Evolutionary conservation across 2,797 vertebrate species (phyloP), one percentile per base, ranked within the genome.

Genomic region (Myotis pilosus): DNA sequence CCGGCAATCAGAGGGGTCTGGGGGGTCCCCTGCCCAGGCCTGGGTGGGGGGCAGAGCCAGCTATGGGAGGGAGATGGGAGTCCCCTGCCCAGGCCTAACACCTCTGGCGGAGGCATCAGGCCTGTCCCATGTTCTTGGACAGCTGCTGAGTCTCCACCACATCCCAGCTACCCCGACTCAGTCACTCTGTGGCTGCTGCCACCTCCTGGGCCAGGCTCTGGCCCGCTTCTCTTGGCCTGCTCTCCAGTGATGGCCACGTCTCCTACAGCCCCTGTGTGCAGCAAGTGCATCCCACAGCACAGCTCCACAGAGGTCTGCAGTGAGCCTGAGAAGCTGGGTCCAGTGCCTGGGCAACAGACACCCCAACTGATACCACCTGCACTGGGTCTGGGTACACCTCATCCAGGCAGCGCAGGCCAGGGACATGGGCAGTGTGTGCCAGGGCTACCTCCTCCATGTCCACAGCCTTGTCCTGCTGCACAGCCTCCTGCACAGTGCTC

Each of bases 321-420:
- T 20, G 98, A 0, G 92, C 95, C 51, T 90, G 68, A 1, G 97
- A 97, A 6, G 94, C 91, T 0, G 92, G 15, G 55, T 94, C 95
- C 97, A 99, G 86, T 19, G 99, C 98, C 0, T 95, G 97, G 76
- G 98, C 98, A 41, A 99, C 97, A 0, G 99, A 98, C 17, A 99
- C 92, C 0, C 98, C 98, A 62, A 99, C 97, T 0, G 99, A 99
- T 83, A 99, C 99, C 80, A 99, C 99, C 38, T 99, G 98, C 25
- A 99, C 99, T 0, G 99, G 99, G 96, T 99, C 99, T 15, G 99
- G 99, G 97, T 99, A 99, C 6, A 99, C 99, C 98, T 99, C 99
- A 94, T 99, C 98, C 89, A 99, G 92, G 0, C 96, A 98, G 84
- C 99, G 98, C 86, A 99, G 98, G 5, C 99, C 99, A 0, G 51